phyloP scores from a whole-genome alignment of 1,140 invertebrate species.

The Zaprionus davidi region DNA sequence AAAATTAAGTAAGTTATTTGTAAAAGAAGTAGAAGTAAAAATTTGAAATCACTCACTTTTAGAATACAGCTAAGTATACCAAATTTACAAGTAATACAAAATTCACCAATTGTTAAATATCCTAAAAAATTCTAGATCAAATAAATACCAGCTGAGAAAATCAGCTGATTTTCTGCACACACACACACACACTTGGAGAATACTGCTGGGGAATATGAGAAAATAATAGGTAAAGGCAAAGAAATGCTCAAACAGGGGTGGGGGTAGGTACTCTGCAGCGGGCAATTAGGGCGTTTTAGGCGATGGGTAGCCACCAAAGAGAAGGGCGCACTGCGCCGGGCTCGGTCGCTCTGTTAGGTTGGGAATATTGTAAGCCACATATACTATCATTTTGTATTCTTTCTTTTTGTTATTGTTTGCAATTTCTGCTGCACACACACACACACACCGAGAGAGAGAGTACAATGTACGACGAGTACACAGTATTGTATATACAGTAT shows the following conservation, averaged over 20 bases:
- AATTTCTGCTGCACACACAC: conserved; percentile 60
- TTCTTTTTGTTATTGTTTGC: conserved; percentile 62
- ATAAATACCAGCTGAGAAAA: not conserved
- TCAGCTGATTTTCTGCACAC: conserved; percentile 4
- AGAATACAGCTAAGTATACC: too few relatives aligned
- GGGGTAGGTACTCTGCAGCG: conserved; percentile 4
- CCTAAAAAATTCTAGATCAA: not conserved
- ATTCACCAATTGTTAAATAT: not conserved
- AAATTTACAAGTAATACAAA: too few relatives aligned
- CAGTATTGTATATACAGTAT: conserved; percentile 8
- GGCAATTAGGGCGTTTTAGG: conserved; percentile 57
- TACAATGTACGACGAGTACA: conserved; percentile 5
- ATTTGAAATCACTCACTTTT: too few relatives aligned
- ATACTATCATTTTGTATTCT: conserved; percentile 47
- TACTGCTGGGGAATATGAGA: conserved; percentile 28
- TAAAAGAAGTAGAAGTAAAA: too few relatives aligned
- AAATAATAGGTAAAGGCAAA: conserved; percentile 29
- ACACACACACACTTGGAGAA: not conserved
- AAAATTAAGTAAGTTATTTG: too few relatives aligned
- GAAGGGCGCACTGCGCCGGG: not conserved
- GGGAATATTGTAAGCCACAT: conserved; percentile 49
- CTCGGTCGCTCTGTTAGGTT: conserved; percentile 22
- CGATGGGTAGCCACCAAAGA: conserved; percentile 4
- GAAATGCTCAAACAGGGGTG: conserved; percentile 2
- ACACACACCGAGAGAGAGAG: not conserved